Base-by-base conservation (phyloP, 1,140 invertebrate genomes). In the Oedothorax gibbosus region DNA sequence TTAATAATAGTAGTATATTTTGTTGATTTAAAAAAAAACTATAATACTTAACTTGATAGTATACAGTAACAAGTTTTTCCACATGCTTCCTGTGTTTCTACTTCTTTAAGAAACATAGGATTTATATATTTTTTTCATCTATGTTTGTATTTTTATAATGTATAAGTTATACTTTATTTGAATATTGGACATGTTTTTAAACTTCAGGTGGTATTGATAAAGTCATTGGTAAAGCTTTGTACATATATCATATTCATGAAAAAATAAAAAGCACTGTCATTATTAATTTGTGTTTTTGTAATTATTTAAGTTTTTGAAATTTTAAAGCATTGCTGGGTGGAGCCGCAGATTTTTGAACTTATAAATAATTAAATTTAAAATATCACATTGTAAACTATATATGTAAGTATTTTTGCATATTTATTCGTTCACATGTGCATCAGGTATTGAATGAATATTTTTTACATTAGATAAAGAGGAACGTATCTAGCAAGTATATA, bases 121-220 rank as follows among this genome's bases (percentile, higher is more conserved):
- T 60, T 49, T 60, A 64, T 78, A 14, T 78, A 78, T 65, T 78
- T 76, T n/a, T 78, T 78, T 60, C 76, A 76, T 76, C 73, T 65
- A 53, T 51, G 21, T 78, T 78, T 66, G 49, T 78, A 78, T 78
- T 78, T 78, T 78, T 78, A 78, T 78, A 78, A 65, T 15, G 53
- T 10, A 62, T 60, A 14, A 62, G 60, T 76, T 50, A 21, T 60
- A 15, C 18, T 75, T 75, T 75, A 54, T 76, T 62, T 76, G 21
- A 20, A 76, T 76, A 21, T 76, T 60, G 11, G n/a, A 64, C 15
- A 9, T 76, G 8, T 64, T 18, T 56, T 62, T 49, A n/a, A 76
- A 14, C n/a, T 12, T 60, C 20, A 76, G 12, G 64, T 14, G 35
- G 4, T 35, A 57, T 7, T 6, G n/a, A 50, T 49, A 6, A 76